phyloP scores from a whole-genome alignment of 2,888 invertebrate genomes.

The Gortyna flavago region DNA sequence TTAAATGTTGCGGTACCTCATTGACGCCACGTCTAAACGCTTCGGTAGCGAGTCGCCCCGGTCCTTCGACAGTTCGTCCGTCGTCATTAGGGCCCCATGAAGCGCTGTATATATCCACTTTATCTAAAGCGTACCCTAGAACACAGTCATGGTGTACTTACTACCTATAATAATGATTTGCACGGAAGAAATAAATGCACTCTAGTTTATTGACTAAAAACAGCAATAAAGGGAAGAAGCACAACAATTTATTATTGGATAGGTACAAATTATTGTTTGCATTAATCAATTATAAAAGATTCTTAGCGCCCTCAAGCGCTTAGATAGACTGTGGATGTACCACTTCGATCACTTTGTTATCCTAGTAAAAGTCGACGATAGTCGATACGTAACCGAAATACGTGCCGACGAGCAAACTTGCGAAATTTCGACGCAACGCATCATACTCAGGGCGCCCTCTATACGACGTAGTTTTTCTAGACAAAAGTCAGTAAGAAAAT shows the following conservation, averaged over 20 bases:
- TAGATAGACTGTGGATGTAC: neutral
- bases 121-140: slow-evolving; percentile 91
- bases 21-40: slow-evolving; percentile 94
- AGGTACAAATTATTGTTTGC: neutral
- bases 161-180: neutral
- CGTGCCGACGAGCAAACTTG: slow-evolving; percentile 8
- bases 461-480: too few species aligned
- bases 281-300: neutral
- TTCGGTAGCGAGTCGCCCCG: slow-evolving; percentile 93
- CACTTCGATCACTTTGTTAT: slow-evolving; percentile 34
- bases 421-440: neutral
- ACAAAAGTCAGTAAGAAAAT: slow-evolving; percentile 11
- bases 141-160: neutral
- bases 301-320: slow-evolving; percentile 22
- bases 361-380: slow-evolving; percentile 56
- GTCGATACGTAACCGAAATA: slow-evolving; percentile 59
- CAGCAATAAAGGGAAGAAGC: neutral
- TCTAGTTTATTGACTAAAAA: slow-evolving; percentile 4
- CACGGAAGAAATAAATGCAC: neutral
- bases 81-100: slow-evolving; percentile 98
- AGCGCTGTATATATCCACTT: slow-evolving; percentile 97
- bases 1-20: slow-evolving; percentile 86
- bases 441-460: neutral
- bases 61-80: slow-evolving; percentile 96
- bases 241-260: neutral